Base-by-base conservation (phyloP, 2,113 vertebrate species). In the Corythoichthys haematopterus region DNA sequence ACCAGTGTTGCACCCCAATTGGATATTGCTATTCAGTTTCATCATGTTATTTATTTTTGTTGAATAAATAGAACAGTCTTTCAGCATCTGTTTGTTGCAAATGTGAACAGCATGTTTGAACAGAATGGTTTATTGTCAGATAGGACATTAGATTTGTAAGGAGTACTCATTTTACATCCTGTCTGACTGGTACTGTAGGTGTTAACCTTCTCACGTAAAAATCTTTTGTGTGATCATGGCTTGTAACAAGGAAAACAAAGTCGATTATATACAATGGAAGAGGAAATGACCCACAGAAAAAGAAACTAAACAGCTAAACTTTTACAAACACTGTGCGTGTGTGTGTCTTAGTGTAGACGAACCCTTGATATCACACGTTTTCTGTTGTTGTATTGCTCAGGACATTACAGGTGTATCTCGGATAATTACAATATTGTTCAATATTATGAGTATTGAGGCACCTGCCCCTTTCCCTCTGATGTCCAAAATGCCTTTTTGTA, bases 1-100 rank as follows among this genome's bases (percentile, higher is more conserved):
- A 6, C 3, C 14, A 11, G 46, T 46, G 6, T 62, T 13, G 20
- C 2, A 0, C 58, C 15, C 9, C 15, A 3, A 20, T 35, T 13
- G 9, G 16, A 60, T 64, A 10, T 62, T 69, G 10, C 52, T 64
- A 13, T 57, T 69, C 4, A 9, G 0, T 55, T 55, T 20, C 55
- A 40, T 40, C 53, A 4, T 58, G 40, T 50, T 66, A 63, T 62
- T 66, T 69, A 52, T 72, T 62, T 65, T 59, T 28, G 51, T 53
- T 11, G 16, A 57, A 56, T 33, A 64, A 15, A 35, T 38, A 1
- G 61, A 35, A 51, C 16, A 0, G 2, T 43, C 40, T 36, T 5
- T 15, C 12, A 57, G 36, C 55, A 33, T 57, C 55, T 57, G 12
- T 13, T 43, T 43, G 40, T 43, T 3, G 40, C 40, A 7, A 43